phyloP scores from a whole-genome alignment of 2,113 vertebrate genomes.

The Dicrurus megarhynchus region DNA sequence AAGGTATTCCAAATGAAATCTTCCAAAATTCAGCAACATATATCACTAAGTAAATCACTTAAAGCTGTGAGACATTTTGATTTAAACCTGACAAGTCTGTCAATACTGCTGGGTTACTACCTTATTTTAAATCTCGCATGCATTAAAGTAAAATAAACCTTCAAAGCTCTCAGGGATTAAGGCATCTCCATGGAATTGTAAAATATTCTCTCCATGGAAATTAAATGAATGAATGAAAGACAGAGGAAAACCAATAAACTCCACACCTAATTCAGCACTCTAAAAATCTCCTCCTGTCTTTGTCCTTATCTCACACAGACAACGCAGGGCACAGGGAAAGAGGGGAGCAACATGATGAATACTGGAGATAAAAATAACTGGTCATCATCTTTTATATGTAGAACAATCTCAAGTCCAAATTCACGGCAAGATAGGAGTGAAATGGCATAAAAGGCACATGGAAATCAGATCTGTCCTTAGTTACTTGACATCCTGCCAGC shows the following conservation, averaged over 20 bases:
- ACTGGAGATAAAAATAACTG: background rate
- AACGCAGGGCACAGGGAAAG: background rate
- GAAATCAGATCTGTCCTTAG: background rate
- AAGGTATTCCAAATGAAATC: background rate
- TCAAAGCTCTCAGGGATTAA: background rate
- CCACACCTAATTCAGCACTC: background rate
- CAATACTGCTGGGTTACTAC: background rate
- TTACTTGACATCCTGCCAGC: background rate
- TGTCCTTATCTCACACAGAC: background rate
- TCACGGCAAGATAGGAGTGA: background rate
- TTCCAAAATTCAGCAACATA: background rate
- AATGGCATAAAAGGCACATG: background rate
- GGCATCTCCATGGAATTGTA: background rate
- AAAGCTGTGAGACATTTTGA: background rate
- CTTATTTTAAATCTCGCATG: background rate
- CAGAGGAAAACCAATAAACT: background rate
- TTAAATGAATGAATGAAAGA: background rate
- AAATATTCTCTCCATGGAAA: background rate
- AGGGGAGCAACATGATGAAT: background rate
- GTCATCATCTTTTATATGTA: background rate
- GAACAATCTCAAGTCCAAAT: slow-evolving; percentile 1
- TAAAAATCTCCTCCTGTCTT: background rate
- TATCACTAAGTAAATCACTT: background rate
- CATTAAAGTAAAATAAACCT: background rate
- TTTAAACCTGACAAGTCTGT: background rate